Base-by-base conservation (phyloP, 2,888 invertebrate genomes). In the Machimus rusticus region DNA sequence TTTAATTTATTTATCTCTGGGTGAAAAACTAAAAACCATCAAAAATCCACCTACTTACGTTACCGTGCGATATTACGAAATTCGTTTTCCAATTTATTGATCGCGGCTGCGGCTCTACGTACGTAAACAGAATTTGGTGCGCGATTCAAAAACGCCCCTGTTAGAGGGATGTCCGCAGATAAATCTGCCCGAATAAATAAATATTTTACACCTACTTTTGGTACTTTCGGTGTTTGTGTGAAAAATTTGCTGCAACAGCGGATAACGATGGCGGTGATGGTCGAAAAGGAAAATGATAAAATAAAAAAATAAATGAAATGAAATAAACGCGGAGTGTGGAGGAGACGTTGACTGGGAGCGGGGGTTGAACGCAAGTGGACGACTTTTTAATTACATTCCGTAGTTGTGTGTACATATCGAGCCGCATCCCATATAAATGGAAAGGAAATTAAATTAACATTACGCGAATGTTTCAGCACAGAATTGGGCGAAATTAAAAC, bases 401-500 rank as follows among this genome's bases (percentile, higher is more conserved):
- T 28, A 39, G 39, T 46, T 74, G 74, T 85, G 85, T 85, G 85
- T 85, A 74, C 74, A 46, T 74, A 85, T 85, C 43, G 39, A 46
- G 74, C 43, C 85, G 74, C 85, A 85, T 85, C 74, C 74, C 37
- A 74, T 31, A 85, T 74, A 85, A 85, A 74, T 74, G 85, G 85
- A 74, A 28, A 19, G 31, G 85, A 28, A 85, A 85, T 85, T 85
- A 85, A 85, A 85, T 85, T 85, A 85, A 85, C 85, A 85, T 85
- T 85, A 85, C 85, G 85, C 43, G 85, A 74, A 85, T 74, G 85
- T 85, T 85, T 85, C 85, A 85, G 46, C 85, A 74, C 46, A 74
- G 74, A 85, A 85, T 74, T 85, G 74, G 34, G 28, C 85, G 85
- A 85, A 85, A 85, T 85, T 85, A 85, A 85, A 85, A 86, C 77